Conservation (phyloP, 1,140 invertebrate genomes). For the Megalonaias nervosa region DNA sequence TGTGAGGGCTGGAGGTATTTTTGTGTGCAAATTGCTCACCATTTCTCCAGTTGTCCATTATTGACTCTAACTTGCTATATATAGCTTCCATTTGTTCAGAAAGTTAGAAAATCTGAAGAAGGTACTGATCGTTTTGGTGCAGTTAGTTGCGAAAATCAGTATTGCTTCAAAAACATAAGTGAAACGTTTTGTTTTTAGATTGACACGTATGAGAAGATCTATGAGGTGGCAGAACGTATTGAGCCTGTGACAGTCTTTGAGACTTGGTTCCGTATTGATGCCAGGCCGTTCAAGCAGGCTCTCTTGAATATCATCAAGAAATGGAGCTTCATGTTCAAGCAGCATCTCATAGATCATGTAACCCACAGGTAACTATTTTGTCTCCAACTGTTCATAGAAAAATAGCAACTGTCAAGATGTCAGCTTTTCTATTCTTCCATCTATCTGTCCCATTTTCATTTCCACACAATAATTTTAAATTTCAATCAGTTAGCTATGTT, state of each 20-base stretch:
- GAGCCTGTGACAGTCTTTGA: slow-evolving; percentile 80
- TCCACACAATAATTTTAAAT: background rate
- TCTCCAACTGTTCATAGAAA: too few species aligned
- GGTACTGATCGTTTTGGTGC: too few species aligned
- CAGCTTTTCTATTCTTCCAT: background rate
- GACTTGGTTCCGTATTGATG: slow-evolving; percentile 91
- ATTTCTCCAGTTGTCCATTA: too few species aligned
- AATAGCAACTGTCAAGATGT: background rate
- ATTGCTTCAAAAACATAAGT: background rate
- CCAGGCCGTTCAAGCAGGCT: slow-evolving; percentile 69
- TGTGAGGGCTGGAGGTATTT: too few species aligned
- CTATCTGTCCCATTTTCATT: background rate
- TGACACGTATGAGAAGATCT: slow-evolving; percentile 88
- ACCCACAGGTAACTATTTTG: slow-evolving; percentile 75
- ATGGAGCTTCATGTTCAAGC: slow-evolving; percentile 95
- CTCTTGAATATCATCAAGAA: slow-evolving; percentile 75
- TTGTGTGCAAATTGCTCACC: too few species aligned
- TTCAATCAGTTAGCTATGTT: slow-evolving; percentile 4
- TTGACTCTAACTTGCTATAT: too few species aligned
- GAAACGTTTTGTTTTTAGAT: slow-evolving; percentile 74
- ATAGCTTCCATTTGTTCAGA: too few species aligned
- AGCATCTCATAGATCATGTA: slow-evolving; percentile 89
- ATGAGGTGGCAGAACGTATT: slow-evolving; percentile 75
- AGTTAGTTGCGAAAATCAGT: too few species aligned
- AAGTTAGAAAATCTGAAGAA: too few species aligned